Conservation (phyloP, 2,113 vertebrate species). For the Oncorhynchus mykiss region DNA sequence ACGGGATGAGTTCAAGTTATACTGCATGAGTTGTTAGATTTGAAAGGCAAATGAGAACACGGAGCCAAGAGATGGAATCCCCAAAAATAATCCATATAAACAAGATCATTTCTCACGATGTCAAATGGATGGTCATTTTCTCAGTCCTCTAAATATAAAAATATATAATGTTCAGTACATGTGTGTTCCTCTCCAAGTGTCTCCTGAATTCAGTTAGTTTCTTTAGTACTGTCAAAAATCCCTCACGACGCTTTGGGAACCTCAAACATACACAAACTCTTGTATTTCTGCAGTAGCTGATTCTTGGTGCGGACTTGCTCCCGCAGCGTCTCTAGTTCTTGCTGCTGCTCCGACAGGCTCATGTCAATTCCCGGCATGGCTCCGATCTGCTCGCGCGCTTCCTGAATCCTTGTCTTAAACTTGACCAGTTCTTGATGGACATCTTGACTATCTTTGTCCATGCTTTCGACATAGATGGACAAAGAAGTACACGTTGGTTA, state of each 20-base stretch:
- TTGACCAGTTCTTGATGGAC: conserved; percentile 86
- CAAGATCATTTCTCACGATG: too few relatives aligned
- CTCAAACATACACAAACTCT: conserved; percentile 91
- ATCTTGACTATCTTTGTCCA: conserved; percentile 91
- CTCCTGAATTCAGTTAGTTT: not conserved
- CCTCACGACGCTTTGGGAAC: conserved; percentile 84
- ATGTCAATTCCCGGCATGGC: conserved; percentile 84
- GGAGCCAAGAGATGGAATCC: too few relatives aligned
- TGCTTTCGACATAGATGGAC: conserved; percentile 68
- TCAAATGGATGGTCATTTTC: too few relatives aligned
- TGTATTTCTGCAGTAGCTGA: conserved; percentile 90
- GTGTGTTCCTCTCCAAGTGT: too few relatives aligned
- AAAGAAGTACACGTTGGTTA: not conserved
- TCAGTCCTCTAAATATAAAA: too few relatives aligned
- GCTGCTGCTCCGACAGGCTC: conserved; percentile 86
- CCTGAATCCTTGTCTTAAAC: conserved; percentile 86
- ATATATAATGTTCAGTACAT: too few relatives aligned
- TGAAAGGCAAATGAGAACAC: too few relatives aligned
- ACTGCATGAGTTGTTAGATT: too few relatives aligned
- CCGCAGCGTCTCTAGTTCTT: conserved; percentile 81
- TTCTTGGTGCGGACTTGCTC: conserved; percentile 92
- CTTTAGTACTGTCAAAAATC: not conserved
- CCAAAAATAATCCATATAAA: too few relatives aligned
- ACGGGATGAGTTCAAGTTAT: too few relatives aligned
- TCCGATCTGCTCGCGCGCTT: conserved; percentile 83